These are phyloP conservation scores for Melopsittacus undulatus DNA, from an alignment of 2,797 vertebrate genomes.

Conservation along the genomic window DNA sequence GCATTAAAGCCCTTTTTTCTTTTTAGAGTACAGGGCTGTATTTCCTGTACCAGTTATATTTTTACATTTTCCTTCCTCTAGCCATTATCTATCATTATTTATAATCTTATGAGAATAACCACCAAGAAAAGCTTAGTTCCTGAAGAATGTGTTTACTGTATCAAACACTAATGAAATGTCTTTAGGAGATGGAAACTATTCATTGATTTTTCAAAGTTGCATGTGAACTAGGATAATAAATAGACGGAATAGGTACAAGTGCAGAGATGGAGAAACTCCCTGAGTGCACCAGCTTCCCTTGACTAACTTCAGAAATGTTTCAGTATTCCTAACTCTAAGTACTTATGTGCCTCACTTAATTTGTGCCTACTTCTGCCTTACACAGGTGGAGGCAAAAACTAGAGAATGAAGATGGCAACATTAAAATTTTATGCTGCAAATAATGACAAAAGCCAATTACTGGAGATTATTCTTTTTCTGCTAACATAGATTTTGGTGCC, in stretches of 20 bases:
- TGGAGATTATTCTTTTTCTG: background rate
- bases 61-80: background rate
- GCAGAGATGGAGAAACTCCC: background rate
- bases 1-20: background rate
- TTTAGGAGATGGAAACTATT: background rate
- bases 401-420: background rate
- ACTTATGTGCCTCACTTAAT: background rate
- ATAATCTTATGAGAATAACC: background rate
- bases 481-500: background rate
- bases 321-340: background rate
- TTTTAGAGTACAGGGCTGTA: background rate
- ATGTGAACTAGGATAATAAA: slow-evolving; percentile 2
- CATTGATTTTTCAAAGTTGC: slow-evolving; percentile 25
- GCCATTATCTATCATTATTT: background rate
- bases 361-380: background rate
- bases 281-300: background rate
- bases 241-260: background rate
- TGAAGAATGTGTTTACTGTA: slow-evolving; percentile 15
- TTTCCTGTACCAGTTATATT: background rate
- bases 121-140: background rate
- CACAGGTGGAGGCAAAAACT: background rate
- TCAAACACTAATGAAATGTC: slow-evolving; percentile 9
- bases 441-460: background rate
- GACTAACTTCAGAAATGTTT: background rate
- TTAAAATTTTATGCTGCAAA: background rate